phyloP scores from a whole-genome alignment of 1,140 invertebrate genomes.

The Octopus bimaculoides region DNA sequence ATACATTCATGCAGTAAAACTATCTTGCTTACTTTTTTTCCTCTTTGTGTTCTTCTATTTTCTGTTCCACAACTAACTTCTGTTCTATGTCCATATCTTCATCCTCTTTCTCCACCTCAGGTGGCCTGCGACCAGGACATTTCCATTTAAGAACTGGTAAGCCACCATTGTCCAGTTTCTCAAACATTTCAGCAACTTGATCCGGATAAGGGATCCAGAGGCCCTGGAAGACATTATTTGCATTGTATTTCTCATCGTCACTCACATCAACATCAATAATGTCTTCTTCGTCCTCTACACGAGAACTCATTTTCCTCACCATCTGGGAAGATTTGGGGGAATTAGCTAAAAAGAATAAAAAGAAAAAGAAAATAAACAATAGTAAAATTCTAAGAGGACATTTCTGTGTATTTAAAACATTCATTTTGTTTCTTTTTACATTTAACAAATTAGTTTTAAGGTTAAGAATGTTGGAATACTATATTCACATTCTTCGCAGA shows the following conservation, averaged over 20 bases:
- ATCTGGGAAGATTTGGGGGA: constrained; percentile 3
- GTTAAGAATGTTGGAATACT: too few relatives aligned
- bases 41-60: constrained; percentile 10
- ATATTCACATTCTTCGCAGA: too few relatives aligned
- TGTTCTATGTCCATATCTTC: constrained; percentile 7
- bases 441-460: too few relatives aligned
- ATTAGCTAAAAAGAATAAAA: constrained; percentile 3
- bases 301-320: constrained; percentile 10
- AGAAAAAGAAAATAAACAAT: neutral
- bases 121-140: neutral
- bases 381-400: too few relatives aligned
- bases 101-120: constrained; percentile 8
- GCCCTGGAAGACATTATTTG: neutral
- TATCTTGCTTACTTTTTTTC: constrained; percentile 5
- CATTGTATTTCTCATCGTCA: constrained; percentile 7
- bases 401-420: too few relatives aligned
- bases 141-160: constrained; percentile 2
- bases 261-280: constrained; percentile 9
- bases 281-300: constrained; percentile 7
- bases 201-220: constrained; percentile 9
- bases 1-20: neutral
- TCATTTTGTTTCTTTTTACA: too few relatives aligned
- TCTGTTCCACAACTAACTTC: neutral
- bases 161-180: neutral
- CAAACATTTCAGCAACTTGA: constrained; percentile 12